phyloP scores from a whole-genome alignment of 2,888 invertebrate genomes.

The Barypeithes pellucidus region DNA sequence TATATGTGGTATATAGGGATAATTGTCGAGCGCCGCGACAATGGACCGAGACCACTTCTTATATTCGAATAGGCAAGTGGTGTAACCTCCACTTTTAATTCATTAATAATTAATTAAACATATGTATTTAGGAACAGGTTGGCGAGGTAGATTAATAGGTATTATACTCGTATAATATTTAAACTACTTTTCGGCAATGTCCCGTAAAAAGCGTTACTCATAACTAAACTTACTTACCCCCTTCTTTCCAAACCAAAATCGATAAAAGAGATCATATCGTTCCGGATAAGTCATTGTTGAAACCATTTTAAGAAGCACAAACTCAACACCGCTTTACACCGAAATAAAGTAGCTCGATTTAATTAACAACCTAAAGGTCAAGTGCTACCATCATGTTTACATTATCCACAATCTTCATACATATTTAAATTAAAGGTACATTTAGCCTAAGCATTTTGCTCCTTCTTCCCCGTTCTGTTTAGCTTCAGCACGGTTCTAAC shows the following conservation, averaged over 20 bases:
- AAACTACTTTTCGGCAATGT: too few species aligned
- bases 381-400: constrained; percentile 9
- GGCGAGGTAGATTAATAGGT: too few species aligned
- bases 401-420: constrained; percentile 22
- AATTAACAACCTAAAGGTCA: constrained; percentile 12
- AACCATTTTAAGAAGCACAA: constrained; percentile 34
- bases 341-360: constrained; percentile 17
- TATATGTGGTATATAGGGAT: too few species aligned
- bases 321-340: constrained; percentile 16
- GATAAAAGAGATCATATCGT: constrained; percentile 48
- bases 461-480: constrained; percentile 48
- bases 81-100: too few species aligned
- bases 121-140: too few species aligned
- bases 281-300: constrained; percentile 29
- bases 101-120: too few species aligned
- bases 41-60: too few species aligned
- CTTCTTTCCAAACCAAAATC: constrained; percentile 44
- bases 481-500: constrained; percentile 55
- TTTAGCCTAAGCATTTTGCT: constrained; percentile 25
- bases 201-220: too few species aligned
- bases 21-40: too few species aligned
- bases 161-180: too few species aligned
- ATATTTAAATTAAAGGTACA: constrained; percentile 16
- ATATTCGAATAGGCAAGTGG: too few species aligned
- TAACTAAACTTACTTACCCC: constrained; percentile 28